Evolutionary conservation across 1,140 invertebrate genomes (phyloP).

Genomic region (Holcopasites calliopsidis): DNA sequence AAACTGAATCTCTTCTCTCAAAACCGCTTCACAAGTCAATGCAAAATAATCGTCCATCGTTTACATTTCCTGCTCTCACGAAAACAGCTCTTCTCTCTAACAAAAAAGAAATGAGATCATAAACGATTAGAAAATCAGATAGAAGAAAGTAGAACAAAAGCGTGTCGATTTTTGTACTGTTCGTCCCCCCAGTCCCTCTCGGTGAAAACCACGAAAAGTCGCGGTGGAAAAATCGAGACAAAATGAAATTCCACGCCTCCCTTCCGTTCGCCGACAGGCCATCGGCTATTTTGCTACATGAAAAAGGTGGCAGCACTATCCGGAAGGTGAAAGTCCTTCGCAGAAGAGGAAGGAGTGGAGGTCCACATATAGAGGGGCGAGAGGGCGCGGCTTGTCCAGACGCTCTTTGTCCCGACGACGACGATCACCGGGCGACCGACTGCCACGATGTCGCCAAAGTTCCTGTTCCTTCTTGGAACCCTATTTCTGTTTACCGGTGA

Average conservation of each 20-base stretch:
- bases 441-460: slow-evolving; percentile 76
- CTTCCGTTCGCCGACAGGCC: not conserved
- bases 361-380: slow-evolving; percentile 79
- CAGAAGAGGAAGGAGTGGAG: slow-evolving; percentile 75
- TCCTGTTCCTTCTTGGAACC: slow-evolving; percentile 73
- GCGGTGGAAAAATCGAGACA: not conserved
- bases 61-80: not conserved
- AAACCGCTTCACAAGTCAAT: no score
- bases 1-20: no score
- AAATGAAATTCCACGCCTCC: not conserved
- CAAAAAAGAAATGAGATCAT: not conserved
- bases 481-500: slow-evolving; percentile 75
- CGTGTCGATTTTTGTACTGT: no score
- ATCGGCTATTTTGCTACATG: slow-evolving; percentile 2
- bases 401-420: slow-evolving; percentile 74
- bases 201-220: not conserved
- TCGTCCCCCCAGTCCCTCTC: no score
- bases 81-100: not conserved
- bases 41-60: no score
- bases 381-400: slow-evolving; percentile 80
- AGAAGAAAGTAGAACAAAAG: slow-evolving; percentile 24
- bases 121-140: slow-evolving; percentile 1
- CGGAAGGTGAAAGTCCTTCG: slow-evolving; percentile 77
- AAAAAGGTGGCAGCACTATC: slow-evolving; percentile 76
- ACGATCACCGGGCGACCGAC: slow-evolving; percentile 67